Evolutionary conservation across 2,113 vertebrate genomes (phyloP).

Genomic region (Procavia capensis): DNA sequence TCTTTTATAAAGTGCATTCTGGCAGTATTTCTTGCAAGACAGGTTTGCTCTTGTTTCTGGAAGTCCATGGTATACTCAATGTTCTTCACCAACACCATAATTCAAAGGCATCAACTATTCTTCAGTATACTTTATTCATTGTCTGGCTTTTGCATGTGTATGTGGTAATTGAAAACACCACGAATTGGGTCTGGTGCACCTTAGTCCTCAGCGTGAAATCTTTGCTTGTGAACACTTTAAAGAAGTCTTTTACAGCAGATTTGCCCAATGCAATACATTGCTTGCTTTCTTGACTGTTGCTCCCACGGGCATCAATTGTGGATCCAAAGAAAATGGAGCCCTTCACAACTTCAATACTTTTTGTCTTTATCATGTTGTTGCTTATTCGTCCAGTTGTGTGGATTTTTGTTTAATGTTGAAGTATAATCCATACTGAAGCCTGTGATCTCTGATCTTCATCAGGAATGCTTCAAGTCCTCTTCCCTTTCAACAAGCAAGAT

Average conservation of each 20-base stretch:
- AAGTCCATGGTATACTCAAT: too few relatives aligned
- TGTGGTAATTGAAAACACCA: too few relatives aligned
- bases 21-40: too few relatives aligned
- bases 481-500: not conserved
- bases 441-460: not conserved
- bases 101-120: too few relatives aligned
- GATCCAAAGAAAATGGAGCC: not conserved
- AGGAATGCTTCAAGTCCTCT: not conserved
- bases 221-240: not conserved
- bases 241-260: not conserved
- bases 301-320: not conserved
- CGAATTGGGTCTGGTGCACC: not conserved
- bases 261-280: not conserved
- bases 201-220: not conserved
- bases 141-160: too few relatives aligned
- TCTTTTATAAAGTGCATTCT: too few relatives aligned
- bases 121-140: too few relatives aligned
- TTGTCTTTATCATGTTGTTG: not conserved
- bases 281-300: not conserved
- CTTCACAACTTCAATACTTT: not conserved
- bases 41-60: too few relatives aligned
- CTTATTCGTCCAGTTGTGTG: not conserved
- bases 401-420: not conserved
- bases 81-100: too few relatives aligned
- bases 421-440: not conserved